Percentiles rank a stretch among this genome's conserved stretches.
Conservation (phyloP, 2,797 vertebrate genomes). For the Antrozous pallidus region DNA sequence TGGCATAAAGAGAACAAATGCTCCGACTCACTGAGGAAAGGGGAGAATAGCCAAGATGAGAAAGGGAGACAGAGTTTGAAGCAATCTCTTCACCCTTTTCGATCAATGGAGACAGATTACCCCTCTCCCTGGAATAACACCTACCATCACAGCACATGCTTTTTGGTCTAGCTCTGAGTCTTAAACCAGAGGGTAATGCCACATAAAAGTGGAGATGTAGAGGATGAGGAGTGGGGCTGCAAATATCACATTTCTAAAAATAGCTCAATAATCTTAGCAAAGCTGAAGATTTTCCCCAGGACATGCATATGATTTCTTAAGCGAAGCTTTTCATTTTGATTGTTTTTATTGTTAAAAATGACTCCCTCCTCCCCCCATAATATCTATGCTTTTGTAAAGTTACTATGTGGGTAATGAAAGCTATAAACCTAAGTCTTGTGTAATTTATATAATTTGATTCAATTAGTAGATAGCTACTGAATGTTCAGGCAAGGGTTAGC, state of each 20-base stretch:
- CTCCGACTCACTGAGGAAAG: neutral
- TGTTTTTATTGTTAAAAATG: conserved; percentile 35
- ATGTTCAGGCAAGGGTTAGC: neutral
- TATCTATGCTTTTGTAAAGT: neutral
- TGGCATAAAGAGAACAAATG: neutral
- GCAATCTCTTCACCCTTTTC: neutral
- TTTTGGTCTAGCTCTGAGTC: neutral
- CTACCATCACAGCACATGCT: neutral
- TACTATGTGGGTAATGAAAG: conserved; percentile 7
- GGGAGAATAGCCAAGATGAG: neutral
- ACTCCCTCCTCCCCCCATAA: neutral
- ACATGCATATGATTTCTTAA: neutral
- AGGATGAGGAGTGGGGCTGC: neutral
- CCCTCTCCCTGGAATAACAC: neutral
- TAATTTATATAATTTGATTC: conserved; percentile 29
- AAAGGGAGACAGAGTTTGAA: neutral
- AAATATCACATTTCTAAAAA: conserved; percentile 5
- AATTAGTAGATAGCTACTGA: neutral
- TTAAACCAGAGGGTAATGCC: neutral
- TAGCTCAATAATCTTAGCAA: neutral
- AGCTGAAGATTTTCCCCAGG: neutral
- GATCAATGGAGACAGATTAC: neutral
- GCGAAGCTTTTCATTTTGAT: neutral
- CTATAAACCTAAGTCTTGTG: neutral
- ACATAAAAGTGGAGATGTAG: neutral